A percentile compares a stretch with the other conserved stretches of the same genome.
phyloP scores from a whole-genome alignment of 2,797 vertebrate species.

The Erithacus rubecula region DNA sequence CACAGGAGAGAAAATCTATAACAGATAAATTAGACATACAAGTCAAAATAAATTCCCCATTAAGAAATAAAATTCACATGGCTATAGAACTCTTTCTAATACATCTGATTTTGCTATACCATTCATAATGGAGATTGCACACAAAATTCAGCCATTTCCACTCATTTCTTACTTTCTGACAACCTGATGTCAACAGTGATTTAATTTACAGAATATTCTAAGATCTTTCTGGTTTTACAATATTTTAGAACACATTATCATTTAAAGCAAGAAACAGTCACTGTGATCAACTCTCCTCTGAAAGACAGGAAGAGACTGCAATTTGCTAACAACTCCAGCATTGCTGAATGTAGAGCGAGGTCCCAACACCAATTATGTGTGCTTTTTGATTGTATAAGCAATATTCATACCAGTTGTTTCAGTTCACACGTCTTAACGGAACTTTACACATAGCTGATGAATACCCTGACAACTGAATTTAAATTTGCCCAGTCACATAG shows the following conservation, averaged over 20 bases:
- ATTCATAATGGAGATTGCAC: neutral
- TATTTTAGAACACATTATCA: neutral
- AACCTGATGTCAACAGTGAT: neutral
- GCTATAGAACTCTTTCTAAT: neutral
- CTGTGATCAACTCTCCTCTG: neutral
- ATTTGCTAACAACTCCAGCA: neutral
- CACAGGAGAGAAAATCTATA: neutral
- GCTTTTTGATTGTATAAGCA: neutral
- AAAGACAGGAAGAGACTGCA: neutral
- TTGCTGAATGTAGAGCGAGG: neutral
- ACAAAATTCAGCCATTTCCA: neutral
- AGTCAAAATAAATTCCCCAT: neutral
- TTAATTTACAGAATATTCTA: neutral
- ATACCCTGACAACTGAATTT: neutral
- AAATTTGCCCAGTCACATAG: neutral
- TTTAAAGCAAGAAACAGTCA: neutral
- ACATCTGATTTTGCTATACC: neutral
- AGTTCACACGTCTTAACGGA: neutral
- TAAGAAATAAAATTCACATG: neutral
- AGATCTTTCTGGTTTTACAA: neutral
- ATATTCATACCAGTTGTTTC: neutral
- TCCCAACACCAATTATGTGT: neutral
- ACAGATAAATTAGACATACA: neutral
- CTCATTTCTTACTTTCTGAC: neutral
- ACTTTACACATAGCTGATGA: neutral